These are phyloP conservation scores for Alosa alosa DNA, from an alignment of 2,113 vertebrate genomes.

Conservation along the genomic window DNA sequence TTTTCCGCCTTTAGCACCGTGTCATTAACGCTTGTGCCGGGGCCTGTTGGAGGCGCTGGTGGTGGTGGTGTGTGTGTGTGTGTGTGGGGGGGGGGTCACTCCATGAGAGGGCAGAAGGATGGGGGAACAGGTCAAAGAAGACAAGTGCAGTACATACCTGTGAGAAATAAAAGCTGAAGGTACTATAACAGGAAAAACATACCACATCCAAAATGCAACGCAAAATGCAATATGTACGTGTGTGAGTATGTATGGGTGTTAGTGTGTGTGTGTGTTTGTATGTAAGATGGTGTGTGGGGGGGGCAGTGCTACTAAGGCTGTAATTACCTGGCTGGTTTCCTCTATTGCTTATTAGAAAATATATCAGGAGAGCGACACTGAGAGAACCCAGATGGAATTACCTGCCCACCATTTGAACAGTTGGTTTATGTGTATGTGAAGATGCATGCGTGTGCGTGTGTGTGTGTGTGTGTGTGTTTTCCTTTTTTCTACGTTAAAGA, in stretches of 20 bases:
- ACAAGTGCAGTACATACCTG: not conserved
- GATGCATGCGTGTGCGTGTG: conserved; percentile 25
- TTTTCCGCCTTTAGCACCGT: conserved; percentile 73
- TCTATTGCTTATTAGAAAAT: conserved; percentile 54
- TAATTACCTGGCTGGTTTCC: conserved; percentile 57
- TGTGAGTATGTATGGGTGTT: conserved; percentile 7
- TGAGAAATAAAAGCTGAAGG: not conserved
- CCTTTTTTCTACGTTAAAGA: not conserved
- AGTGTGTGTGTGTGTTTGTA: not conserved
- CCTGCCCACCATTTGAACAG: conserved; percentile 18
- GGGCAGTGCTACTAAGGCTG: conserved; percentile 44
- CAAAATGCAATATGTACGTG: conserved; percentile 21
- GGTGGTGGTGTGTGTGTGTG: conserved; percentile 33
- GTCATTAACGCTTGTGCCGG: conserved; percentile 7
- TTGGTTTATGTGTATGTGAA: not conserved
- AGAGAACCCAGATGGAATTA: conserved; percentile 49
- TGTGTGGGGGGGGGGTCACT: not conserved
- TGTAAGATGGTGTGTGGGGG: conserved; percentile 19
- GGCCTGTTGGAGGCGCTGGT: conserved; percentile 29
- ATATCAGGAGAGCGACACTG: conserved; percentile 42
- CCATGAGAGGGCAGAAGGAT: not conserved
- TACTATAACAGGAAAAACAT: not conserved
- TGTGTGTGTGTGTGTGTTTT: conserved; percentile 17
- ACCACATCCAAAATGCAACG: not conserved
- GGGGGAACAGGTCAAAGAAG: not conserved